A percentile compares a stretch with the other conserved stretches of the same genome.
phyloP scores from a whole-genome alignment of 2,888 invertebrate species.

The Pseudolycoriella hygida region DNA sequence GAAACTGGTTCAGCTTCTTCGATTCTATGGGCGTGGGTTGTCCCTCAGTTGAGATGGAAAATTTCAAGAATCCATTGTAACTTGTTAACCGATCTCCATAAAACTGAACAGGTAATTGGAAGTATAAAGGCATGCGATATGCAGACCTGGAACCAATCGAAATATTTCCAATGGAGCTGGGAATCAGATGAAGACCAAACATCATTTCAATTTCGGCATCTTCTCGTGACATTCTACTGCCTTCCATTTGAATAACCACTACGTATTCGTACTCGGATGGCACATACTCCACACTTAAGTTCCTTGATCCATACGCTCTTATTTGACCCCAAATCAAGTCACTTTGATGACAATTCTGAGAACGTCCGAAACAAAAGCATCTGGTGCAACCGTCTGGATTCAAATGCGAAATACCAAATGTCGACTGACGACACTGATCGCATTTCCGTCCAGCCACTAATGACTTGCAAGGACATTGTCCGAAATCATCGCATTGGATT shows the following conservation, averaged over 20 bases:
- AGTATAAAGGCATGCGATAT: slow-evolving; percentile 26
- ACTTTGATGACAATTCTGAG: slow-evolving; percentile 62
- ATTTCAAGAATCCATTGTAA: slow-evolving; percentile 77
- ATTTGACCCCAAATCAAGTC: slow-evolving; percentile 69
- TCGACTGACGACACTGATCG: slow-evolving; percentile 61
- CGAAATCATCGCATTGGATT: slow-evolving; percentile 54
- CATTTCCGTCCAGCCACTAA: slow-evolving; percentile 72
- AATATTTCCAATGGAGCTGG: slow-evolving; percentile 32
- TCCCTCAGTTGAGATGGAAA: slow-evolving; percentile 52
- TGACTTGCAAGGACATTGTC: slow-evolving; percentile 83
- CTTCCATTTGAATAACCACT: slow-evolving; percentile 20
- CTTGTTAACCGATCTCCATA: slow-evolving; percentile 76
- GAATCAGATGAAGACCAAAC: slow-evolving; percentile 43
- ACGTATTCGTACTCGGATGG: slow-evolving; percentile 25
- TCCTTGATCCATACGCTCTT: slow-evolving; percentile 37
- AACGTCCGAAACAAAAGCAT: slow-evolving; percentile 91
- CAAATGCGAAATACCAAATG: slow-evolving; percentile 64
- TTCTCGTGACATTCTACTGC: slow-evolving; percentile 21
- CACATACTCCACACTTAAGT: slow-evolving; percentile 28
- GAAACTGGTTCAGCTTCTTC: slow-evolving; percentile 42
- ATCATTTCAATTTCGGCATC: slow-evolving; percentile 33
- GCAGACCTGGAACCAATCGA: slow-evolving; percentile 25
- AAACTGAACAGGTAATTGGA: slow-evolving; percentile 53
- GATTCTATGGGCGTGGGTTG: slow-evolving; percentile 36
- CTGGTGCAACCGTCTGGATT: slow-evolving; percentile 80